Percentiles rank a stretch among this genome's conserved stretches.
Evolutionary conservation across 2,888 invertebrate species (phyloP).

Genomic region (Anoplius nigerrimus): DNA sequence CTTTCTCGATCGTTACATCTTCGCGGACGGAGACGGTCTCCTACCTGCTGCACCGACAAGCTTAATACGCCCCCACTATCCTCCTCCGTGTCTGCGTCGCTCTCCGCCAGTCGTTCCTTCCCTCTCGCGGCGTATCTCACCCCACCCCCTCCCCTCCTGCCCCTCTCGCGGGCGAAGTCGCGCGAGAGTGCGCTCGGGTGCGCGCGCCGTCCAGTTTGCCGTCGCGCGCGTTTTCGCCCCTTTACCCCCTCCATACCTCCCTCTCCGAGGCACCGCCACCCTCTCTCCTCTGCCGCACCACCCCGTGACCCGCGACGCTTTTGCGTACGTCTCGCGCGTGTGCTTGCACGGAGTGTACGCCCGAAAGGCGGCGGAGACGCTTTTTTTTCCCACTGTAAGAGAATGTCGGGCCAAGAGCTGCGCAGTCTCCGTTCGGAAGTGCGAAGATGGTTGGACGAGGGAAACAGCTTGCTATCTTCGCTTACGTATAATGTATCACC

Average conservation of each 20-base stretch:
- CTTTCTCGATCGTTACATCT: slow-evolving; percentile 7
- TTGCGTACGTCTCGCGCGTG: slow-evolving; percentile 1
- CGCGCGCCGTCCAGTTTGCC: no score
- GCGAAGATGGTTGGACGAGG: no score
- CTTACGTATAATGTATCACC: no score
- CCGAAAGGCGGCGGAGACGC: no score
- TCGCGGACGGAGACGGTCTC: slow-evolving; percentile 1
- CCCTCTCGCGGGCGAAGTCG: not conserved
- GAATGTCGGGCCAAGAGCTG: no score
- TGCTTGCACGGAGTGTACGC: no score
- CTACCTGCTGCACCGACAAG: slow-evolving; percentile 1
- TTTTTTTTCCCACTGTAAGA: no score
- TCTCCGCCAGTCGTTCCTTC: no score
- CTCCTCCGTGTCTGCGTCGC: not conserved
- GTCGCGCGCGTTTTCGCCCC: not conserved
- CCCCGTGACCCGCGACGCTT: not conserved
- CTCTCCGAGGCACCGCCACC: not conserved
- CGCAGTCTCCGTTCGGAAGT: no score
- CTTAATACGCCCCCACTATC: not conserved
- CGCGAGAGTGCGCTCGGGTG: not conserved
- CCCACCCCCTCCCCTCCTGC: not conserved
- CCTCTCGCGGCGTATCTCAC: not conserved
- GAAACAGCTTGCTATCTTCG: no score
- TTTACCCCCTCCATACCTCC: not conserved
- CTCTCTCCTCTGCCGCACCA: not conserved